phyloP scores from a whole-genome alignment of 2,888 invertebrate species.

The Cristatella mucedo region DNA sequence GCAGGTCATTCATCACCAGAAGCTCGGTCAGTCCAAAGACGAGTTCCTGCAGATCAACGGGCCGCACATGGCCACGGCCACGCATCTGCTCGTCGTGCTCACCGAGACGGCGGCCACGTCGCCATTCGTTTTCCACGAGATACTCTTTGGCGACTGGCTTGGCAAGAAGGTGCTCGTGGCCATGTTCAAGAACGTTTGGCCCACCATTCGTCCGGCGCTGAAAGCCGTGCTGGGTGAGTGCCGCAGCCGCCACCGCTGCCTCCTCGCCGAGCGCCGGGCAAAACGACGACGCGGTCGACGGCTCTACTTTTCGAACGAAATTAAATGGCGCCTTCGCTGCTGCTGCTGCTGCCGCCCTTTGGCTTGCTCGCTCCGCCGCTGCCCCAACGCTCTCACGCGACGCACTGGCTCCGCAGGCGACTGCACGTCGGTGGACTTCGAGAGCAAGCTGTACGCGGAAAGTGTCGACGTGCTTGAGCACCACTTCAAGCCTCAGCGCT shows the following conservation, averaged over 20 bases:
- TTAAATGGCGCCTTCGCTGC: too few species aligned
- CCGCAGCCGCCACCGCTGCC: too few species aligned
- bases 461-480: constrained; percentile 32
- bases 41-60: constrained; percentile 33
- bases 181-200: constrained; percentile 33
- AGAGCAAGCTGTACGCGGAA: constrained; percentile 32
- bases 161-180: constrained; percentile 31
- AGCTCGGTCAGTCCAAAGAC: constrained; percentile 31
- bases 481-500: constrained; percentile 26
- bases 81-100: constrained; percentile 27
- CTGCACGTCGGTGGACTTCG: constrained; percentile 33
- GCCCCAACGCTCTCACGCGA: too few species aligned
- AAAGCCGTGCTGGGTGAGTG: constrained; percentile 30
- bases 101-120: constrained; percentile 26
- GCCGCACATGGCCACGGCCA: constrained; percentile 24
- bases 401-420: constrained; percentile 28
- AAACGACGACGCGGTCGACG: too few species aligned
- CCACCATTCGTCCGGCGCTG: constrained; percentile 21
- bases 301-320: too few species aligned
- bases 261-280: too few species aligned
- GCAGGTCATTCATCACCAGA: constrained; percentile 31
- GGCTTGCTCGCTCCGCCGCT: too few species aligned
- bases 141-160: constrained; percentile 34
- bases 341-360: too few species aligned
- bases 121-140: constrained; percentile 34